Evolutionary conservation across 2,888 invertebrate genomes (phyloP), one percentile per base, ranked within the genome.

Genomic region (Shargacucullia verbasci): DNA sequence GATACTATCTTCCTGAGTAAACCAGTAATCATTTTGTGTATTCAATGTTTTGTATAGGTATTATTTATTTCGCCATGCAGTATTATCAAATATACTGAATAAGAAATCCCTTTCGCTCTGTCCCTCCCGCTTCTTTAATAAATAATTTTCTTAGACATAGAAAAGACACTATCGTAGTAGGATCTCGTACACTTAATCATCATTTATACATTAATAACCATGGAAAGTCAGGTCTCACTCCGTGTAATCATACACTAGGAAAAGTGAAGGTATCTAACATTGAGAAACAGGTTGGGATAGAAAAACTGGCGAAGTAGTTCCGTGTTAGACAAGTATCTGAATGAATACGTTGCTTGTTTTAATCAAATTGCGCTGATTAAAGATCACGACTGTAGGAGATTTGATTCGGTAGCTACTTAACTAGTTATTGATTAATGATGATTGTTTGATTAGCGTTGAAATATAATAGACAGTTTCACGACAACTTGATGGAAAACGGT

Each of bases 181-280:
- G 14, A 56, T 61, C 37, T 57, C 7, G 40, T 13, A 55, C 57
- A 43, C n/a, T n/a, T 37, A 43, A 60, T 60, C 33, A 53, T 33
- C 35, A 10, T 43, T 45, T 41, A 46, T 25, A 41, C 39, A 60
- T 70, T 66, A 57, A 66, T 59, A 63, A 70, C 45, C 54, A 67
- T 63, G 70, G 73, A 73, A 73, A 73, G 66, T 68, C 43, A 35
- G 41, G 14, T 35, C 60, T 41, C 31, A 15, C 40, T 41, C n/a
- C 25, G 25, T 29, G 34, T 48, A 52, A 46, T 37, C 40, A 39
- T 29, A 45, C 5, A 9, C 41, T n/a, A 55, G 63, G 72, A 72
- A 74, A 72, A 74, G 74, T 74, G 69, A 66, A 74, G 53, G 63
- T 57, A 48, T 52, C 20, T 70, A 58, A 54, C 71, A 71, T 70